Conservation (phyloP, 2,888 invertebrate genomes). For the Oxytorus armatus region DNA sequence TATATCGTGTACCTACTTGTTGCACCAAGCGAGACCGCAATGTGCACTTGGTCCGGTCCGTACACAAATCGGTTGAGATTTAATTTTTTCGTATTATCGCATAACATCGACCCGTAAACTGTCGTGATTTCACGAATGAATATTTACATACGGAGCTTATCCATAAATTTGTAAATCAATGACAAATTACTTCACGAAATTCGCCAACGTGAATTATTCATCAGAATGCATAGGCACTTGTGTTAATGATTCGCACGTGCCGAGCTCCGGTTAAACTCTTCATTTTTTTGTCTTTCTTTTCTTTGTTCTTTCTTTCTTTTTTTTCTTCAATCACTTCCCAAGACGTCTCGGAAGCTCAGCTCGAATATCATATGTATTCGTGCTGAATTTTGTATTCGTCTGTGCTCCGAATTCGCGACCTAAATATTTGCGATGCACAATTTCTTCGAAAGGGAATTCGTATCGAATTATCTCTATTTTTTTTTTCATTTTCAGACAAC, state of each 20-base stretch:
- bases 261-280: background rate
- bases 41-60: background rate
- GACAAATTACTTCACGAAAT: background rate
- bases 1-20: conserved; percentile 49
- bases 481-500: too few relatives aligned
- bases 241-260: background rate
- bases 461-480: conserved; percentile 43
- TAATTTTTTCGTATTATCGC: conserved; percentile 38
- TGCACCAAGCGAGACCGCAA: conserved; percentile 46
- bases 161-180: background rate
- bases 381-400: conserved; percentile 56
- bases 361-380: conserved; percentile 53
- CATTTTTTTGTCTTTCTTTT: background rate
- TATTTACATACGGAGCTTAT: background rate
- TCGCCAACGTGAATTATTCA: conserved; percentile 13
- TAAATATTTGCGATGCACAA: conserved; percentile 62
- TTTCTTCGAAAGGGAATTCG: conserved; percentile 36
- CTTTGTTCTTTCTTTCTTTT: background rate
- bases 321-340: conserved; percentile 6
- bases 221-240: background rate
- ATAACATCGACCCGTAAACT: conserved; percentile 6
- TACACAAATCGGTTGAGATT: conserved; percentile 20
- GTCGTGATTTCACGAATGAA: background rate
- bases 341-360: conserved; percentile 21
- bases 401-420: conserved; percentile 59